These are phyloP conservation scores for Hypotaenidia philippensis DNA, from an alignment of 2,797 vertebrate species.

Conservation along the genomic window DNA sequence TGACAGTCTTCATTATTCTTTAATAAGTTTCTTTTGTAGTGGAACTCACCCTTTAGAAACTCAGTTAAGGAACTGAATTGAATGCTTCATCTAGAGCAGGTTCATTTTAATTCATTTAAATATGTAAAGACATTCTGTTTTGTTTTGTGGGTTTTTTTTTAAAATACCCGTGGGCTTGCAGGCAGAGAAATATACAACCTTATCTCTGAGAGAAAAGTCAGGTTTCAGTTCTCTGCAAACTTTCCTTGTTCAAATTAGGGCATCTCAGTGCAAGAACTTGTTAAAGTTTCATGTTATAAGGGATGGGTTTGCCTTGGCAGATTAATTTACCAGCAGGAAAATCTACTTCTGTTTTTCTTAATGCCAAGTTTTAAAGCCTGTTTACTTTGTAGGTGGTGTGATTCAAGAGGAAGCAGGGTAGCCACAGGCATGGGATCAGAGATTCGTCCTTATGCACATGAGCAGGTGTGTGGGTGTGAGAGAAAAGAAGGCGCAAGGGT, in stretches of 20 bases:
- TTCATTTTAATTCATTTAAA: conserved; percentile 71
- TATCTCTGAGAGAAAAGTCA: conserved; percentile 55
- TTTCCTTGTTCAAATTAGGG: conserved; percentile 58
- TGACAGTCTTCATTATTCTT: conserved; percentile 78
- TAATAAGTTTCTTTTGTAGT: conserved; percentile 75
- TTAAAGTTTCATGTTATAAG: conserved; percentile 64
- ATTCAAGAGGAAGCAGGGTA: conserved; percentile 49
- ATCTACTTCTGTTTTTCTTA: conserved; percentile 61
- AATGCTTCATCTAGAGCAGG: conserved; percentile 47
- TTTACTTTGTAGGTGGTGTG: conserved; percentile 67
- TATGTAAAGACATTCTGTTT: conserved; percentile 68
- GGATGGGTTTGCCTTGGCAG: conserved; percentile 40
- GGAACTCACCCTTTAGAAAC: conserved; percentile 48
- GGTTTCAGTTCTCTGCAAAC: conserved; percentile 48
- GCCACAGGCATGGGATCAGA: conserved; percentile 67
- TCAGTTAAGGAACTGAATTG: conserved; percentile 36
- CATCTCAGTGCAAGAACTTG: conserved; percentile 50
- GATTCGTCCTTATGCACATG: not conserved
- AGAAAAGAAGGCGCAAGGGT: not conserved
- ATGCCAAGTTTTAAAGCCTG: conserved; percentile 63
- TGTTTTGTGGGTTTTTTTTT: conserved; percentile 48
- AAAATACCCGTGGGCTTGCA: not conserved
- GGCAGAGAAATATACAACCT: conserved; percentile 23
- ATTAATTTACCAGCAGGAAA: conserved; percentile 66
- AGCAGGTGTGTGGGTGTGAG: conserved; percentile 54